Conservation (phyloP, 2,888 invertebrate genomes). For the Xanthia togata region DNA sequence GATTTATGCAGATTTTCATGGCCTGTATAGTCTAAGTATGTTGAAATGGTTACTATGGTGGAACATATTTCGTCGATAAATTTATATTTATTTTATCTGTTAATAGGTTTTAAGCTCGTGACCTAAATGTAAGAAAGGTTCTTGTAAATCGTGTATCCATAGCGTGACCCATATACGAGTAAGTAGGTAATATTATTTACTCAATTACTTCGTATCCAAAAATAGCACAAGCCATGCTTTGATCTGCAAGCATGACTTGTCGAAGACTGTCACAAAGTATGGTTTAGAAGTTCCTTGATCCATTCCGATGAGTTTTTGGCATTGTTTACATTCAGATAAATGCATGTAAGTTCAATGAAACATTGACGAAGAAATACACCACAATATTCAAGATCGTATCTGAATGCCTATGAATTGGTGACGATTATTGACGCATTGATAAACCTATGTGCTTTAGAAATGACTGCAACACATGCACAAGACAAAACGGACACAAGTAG, state of each 20-base stretch:
- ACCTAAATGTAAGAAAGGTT: background rate
- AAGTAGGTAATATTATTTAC: background rate
- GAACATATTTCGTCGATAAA: background rate
- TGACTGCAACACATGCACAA: background rate
- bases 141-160: background rate
- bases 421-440: background rate
- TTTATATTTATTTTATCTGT: slow-evolving; percentile 7
- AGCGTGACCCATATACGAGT: background rate
- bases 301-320: background rate
- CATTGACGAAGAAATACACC: background rate
- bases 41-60: background rate
- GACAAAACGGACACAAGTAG: background rate
- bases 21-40: background rate
- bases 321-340: background rate
- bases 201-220: background rate
- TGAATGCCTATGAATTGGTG: background rate
- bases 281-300: background rate
- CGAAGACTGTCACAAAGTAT: background rate
- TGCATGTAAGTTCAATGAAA: background rate
- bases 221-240: background rate
- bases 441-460: background rate
- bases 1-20: background rate
- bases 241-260: background rate
- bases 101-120: slow-evolving; percentile 13
- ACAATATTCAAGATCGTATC: background rate